These are phyloP conservation scores for Pipistrellus nathusii DNA, from an alignment of 2,797 vertebrate species.

Conservation along the genomic window DNA sequence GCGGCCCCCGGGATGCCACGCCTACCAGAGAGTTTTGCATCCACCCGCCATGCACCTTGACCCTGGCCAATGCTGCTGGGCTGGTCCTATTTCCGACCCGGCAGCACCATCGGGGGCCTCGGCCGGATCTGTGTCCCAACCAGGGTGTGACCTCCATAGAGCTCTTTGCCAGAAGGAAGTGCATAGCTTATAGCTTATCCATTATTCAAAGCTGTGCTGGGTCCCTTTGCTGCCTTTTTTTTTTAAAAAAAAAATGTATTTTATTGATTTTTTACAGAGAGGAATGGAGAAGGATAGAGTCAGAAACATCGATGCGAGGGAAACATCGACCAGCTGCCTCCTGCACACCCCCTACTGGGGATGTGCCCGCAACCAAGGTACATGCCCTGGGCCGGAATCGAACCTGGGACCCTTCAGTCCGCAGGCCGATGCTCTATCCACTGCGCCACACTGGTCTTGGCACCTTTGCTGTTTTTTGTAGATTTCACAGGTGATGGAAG, in stretches of 20 bases:
- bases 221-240: background rate
- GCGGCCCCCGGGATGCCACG: background rate
- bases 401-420: too few relatives aligned
- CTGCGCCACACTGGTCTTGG: too few relatives aligned
- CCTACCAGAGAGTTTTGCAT: too few relatives aligned
- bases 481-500: background rate
- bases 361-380: too few relatives aligned
- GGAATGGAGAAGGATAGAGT: too few relatives aligned
- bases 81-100: background rate
- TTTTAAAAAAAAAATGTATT: too few relatives aligned
- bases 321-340: too few relatives aligned
- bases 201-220: background rate
- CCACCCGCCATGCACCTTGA: fast-evolving
- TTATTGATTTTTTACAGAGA: too few relatives aligned
- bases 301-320: too few relatives aligned
- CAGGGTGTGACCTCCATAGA: background rate
- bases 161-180: background rate
- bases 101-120: background rate
- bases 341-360: too few relatives aligned
- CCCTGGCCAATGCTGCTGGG: background rate
- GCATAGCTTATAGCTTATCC: background rate
- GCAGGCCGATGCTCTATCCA: too few relatives aligned
- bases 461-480: background rate
- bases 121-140: background rate
- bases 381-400: too few relatives aligned